Base-by-base conservation (phyloP, 2,888 invertebrate species). In the Pammene fasciana region DNA sequence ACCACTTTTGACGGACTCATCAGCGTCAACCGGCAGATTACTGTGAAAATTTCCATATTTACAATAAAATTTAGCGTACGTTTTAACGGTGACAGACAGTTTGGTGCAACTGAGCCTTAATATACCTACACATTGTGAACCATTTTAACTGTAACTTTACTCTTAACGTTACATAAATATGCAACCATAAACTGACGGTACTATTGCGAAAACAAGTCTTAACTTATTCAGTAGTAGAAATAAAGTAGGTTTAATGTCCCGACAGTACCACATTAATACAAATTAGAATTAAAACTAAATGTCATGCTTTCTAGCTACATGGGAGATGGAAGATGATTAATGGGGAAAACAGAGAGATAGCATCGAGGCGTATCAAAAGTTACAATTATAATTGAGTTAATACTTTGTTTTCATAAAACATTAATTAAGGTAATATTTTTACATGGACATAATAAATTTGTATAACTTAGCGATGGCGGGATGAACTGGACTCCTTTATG, bases 281-380 rank as follows among this genome's bases (percentile, higher is more conserved):
- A 77, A 79, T 77, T 76, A 76, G 77, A 82, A 85, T 82, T 85
- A 85, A 86, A 83, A 84, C 82, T 79, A 75, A 67, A 68, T 71
- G 77, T 76, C 77, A 86, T 83, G 87, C 87, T 87, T 86, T 88
- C 88, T 87, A 71, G 77, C 64, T 71, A 18, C 75, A 75, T 71
- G 72, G 71, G 67, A 73, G 72, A 70, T 66, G 64, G 13, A 10
- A 59, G 26, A n/a, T 48, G 70, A 70, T 70, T 59, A 68, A 65
- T 65, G 65, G 65, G 54, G 65, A 65, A 68, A 70, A 65, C 59
- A 46, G n/a, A 46, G 54, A 60, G 54, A 55, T 65, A 54, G 9
- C 52, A 68, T 64, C 62, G 13, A 50, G 26, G 55, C 45, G 41
- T 67, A 57, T 68, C 64, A 64, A 41, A 56, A 57, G 68, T 50